phyloP scores from a whole-genome alignment of 2,888 invertebrate genomes.

The Polydrusus tereticollis region DNA sequence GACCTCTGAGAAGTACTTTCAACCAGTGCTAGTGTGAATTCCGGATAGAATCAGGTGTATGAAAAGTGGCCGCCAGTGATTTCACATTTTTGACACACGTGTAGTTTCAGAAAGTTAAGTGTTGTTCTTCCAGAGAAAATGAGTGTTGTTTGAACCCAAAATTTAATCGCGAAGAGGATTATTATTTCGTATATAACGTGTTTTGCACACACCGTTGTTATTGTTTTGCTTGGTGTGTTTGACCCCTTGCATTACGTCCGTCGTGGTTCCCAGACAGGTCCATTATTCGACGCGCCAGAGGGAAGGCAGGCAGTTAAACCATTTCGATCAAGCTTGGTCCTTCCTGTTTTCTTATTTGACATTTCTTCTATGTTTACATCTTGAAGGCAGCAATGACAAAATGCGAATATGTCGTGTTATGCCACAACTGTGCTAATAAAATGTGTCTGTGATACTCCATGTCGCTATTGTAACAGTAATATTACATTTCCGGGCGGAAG shows the following conservation, averaged over 20 bases:
- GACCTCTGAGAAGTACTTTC: neutral
- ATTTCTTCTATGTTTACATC: conserved; percentile 44
- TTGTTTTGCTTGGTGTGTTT: conserved; percentile 79
- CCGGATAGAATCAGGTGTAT: neutral
- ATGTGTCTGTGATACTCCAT: neutral
- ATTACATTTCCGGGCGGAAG: conserved; percentile 60
- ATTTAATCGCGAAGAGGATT: conserved; percentile 5
- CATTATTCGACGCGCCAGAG: conserved; percentile 64
- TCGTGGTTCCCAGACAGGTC: conserved; percentile 67
- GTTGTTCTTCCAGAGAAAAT: conserved; percentile 25
- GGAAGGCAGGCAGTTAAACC: conserved; percentile 57
- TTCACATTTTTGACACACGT: conserved; percentile 39
- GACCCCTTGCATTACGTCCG: conserved; percentile 68
- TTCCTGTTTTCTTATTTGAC: conserved; percentile 45
- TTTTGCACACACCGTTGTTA: conserved; percentile 75
- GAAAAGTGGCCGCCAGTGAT: conserved; percentile 38
- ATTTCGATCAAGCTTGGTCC: conserved; percentile 41
- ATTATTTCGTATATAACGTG: conserved; percentile 55
- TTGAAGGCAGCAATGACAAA: conserved; percentile 40
- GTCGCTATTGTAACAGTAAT: conserved; percentile 15
- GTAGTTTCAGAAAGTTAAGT: conserved; percentile 35
- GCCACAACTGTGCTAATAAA: neutral
- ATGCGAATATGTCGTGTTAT: conserved; percentile 37
- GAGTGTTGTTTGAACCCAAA: conserved; percentile 25
- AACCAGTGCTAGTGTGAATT: conserved; percentile 2